These are phyloP conservation scores for Stomorhina lunata DNA, from an alignment of 2,888 invertebrate species.

Conservation along the genomic window DNA sequence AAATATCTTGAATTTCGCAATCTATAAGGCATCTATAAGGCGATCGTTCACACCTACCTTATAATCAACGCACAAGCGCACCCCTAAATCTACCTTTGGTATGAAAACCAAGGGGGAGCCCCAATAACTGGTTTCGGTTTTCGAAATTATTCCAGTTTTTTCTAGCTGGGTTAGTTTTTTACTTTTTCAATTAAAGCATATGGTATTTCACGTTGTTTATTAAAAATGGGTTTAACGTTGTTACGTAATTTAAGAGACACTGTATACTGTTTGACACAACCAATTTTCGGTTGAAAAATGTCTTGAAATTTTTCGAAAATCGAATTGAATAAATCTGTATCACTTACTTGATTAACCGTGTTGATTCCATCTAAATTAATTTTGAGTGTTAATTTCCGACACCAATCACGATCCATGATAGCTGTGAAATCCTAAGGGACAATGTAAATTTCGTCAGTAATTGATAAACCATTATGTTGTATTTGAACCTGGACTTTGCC, in stretches of 20 bases:
- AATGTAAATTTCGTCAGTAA: conserved; percentile 52
- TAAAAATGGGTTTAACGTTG: conserved; percentile 7
- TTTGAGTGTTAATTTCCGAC: conserved; percentile 20
- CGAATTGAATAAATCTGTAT: background rate
- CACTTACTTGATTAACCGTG: background rate
- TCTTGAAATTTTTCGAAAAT: background rate
- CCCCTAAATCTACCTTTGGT: too few relatives aligned
- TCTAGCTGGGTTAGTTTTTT: conserved; percentile 6
- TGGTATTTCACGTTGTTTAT: conserved; percentile 6
- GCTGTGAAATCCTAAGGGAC: conserved; percentile 49
- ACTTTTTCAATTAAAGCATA: background rate
- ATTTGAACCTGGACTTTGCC: conserved; percentile 41
- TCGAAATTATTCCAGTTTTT: background rate
- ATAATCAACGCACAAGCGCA: too few relatives aligned
- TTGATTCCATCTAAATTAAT: conserved; percentile 23
- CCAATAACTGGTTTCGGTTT: conserved; percentile 3
- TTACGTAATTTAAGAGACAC: conserved; percentile 42
- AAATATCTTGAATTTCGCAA: conserved; percentile 48
- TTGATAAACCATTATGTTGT: conserved; percentile 17
- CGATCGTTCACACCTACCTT: conserved; percentile 17
- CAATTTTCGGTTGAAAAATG: conserved; percentile 25
- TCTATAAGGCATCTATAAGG: conserved; percentile 17
- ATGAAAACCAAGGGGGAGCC: too few relatives aligned
- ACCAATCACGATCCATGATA: conserved; percentile 31
- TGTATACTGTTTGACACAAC: conserved; percentile 12